Conservation (phyloP, 1,140 invertebrate species). For the Diprion similis region DNA sequence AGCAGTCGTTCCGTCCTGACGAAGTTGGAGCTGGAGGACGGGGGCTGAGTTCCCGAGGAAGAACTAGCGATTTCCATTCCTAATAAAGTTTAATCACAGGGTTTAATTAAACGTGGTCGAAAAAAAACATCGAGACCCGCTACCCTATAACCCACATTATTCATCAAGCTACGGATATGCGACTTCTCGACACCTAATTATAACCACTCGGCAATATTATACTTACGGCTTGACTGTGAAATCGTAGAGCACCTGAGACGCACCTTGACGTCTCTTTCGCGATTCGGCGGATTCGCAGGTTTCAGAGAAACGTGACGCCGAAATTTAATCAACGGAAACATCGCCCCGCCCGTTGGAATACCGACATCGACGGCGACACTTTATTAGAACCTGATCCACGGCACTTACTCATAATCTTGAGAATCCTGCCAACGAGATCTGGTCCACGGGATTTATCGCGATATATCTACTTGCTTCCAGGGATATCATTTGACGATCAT, state of each 20-base stretch:
- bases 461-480: too few species aligned
- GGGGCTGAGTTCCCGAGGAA: constrained; percentile 5
- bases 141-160: constrained; percentile 9
- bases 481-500: too few species aligned
- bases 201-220: too few species aligned
- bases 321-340: background rate
- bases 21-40: background rate
- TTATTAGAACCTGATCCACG: background rate
- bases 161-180: background rate
- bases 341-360: background rate
- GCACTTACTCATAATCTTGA: too few species aligned
- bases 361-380: background rate
- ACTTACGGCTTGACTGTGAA: too few species aligned
- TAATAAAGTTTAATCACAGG: constrained; percentile 22
- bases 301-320: background rate
- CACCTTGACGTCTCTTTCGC: background rate
- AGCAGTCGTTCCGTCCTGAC: background rate
- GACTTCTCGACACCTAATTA: background rate
- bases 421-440: too few species aligned
- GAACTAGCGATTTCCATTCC: constrained; percentile 23
- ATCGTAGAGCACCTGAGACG: background rate
- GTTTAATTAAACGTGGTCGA: constrained; percentile 25
- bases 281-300: background rate
- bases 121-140: background rate
- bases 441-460: too few species aligned